A percentile compares a stretch with the other conserved stretches of the same genome.
Conservation (phyloP, 2,797 vertebrate genomes). For the Alauda arvensis region DNA sequence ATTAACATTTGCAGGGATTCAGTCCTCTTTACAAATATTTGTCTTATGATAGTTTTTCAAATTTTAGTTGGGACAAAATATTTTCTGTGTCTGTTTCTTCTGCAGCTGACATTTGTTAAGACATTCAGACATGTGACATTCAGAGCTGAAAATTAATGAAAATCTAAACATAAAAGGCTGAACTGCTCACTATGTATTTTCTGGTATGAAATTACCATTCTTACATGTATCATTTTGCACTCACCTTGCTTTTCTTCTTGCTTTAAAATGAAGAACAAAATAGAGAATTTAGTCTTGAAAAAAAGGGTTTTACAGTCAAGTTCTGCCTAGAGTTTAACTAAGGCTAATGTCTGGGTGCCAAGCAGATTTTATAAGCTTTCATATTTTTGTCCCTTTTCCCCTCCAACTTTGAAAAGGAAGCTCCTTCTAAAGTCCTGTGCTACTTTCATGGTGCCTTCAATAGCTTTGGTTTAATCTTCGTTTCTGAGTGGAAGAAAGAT, state of each 20-base stretch:
- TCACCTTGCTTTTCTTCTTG: background rate
- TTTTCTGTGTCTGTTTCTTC: background rate
- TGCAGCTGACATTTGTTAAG: background rate
- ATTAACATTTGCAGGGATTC: background rate
- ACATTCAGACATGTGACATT: background rate
- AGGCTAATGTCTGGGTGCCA: background rate
- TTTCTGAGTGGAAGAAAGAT: background rate
- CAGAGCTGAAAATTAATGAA: background rate
- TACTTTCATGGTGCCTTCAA: background rate
- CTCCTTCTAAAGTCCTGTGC: background rate
- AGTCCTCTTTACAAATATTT: background rate
- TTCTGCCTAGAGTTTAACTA: background rate
- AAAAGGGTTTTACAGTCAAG: background rate
- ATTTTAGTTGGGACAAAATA: background rate
- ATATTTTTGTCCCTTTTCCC: background rate
- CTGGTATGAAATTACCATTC: background rate
- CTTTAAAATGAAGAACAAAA: background rate
- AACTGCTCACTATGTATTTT: background rate
- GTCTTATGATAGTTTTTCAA: background rate
- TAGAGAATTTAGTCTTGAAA: background rate
- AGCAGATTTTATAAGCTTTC: background rate
- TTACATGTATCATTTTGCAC: background rate
- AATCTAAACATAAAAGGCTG: background rate
- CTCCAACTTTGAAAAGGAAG: background rate
- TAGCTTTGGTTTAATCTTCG: background rate